Percentiles rank a stretch among this genome's conserved stretches.
Evolutionary conservation across 2,888 invertebrate genomes (phyloP).

Genomic region (Copidosoma aretas): DNA sequence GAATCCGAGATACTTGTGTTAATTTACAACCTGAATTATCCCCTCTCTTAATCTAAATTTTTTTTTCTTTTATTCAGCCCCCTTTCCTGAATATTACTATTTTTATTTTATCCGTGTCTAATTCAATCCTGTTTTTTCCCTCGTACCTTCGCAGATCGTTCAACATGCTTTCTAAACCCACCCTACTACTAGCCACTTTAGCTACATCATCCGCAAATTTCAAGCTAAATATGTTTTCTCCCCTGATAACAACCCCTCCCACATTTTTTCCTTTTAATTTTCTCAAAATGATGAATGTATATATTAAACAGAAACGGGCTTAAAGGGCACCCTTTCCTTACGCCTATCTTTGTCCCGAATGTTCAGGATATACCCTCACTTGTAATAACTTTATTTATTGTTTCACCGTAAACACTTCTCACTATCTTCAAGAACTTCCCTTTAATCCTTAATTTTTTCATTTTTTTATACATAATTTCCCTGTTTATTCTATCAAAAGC

Average conservation of each 20-base stretch:
- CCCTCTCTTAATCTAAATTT: too few species aligned
- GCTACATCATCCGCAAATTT: too few species aligned
- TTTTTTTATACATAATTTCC: not conserved
- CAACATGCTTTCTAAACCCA: conserved; percentile 18
- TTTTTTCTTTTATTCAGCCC: too few species aligned
- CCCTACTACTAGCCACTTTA: conserved; percentile 19
- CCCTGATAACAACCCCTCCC: not conserved
- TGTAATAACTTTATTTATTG: conserved; percentile 31
- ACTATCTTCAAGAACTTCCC: conserved; percentile 21
- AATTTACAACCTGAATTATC: too few species aligned
- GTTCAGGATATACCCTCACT: conserved; percentile 14
- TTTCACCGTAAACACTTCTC: conserved; percentile 26
- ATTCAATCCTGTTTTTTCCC: not conserved
- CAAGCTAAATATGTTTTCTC: conserved; percentile 7
- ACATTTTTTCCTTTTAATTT: not conserved
- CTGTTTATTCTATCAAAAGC: not conserved
- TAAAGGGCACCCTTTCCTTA: conserved; percentile 35
- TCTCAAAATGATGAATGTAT: not conserved
- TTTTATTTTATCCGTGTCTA: not conserved
- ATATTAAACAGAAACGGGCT: too few species aligned
- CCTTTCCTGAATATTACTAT: not conserved
- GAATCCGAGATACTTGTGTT: too few species aligned
- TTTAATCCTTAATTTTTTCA: conserved; percentile 10
- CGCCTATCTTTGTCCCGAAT: conserved; percentile 30
- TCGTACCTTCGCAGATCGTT: not conserved